Evolutionary conservation across 2,888 invertebrate genomes (phyloP).

Genomic region (Aphelenchoides bicaudatus): DNA sequence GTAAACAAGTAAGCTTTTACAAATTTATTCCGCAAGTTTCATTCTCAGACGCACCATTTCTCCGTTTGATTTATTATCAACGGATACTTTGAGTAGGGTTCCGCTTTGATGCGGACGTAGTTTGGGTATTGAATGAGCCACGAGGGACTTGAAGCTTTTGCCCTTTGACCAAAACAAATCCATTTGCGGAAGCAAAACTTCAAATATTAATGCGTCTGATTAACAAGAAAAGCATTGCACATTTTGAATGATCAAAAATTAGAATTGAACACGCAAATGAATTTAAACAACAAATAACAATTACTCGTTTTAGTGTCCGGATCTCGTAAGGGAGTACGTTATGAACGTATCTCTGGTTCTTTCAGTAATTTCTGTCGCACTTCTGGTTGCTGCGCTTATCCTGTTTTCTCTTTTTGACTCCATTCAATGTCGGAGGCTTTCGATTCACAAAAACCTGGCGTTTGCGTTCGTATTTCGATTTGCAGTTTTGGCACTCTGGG

Average conservation of each 20-base stretch:
- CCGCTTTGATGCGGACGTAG: too few species aligned
- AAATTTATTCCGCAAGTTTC: not conserved
- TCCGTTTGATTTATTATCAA: too few species aligned
- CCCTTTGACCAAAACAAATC: too few species aligned
- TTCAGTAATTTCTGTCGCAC: conserved; percentile 53
- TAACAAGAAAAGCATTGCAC: too few species aligned
- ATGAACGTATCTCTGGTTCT: conserved; percentile 52
- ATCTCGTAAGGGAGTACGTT: conserved; percentile 50
- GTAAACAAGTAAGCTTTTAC: conserved; percentile 43
- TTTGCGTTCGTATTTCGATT: conserved; percentile 64
- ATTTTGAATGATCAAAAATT: not conserved
- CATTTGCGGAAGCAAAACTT: not conserved
- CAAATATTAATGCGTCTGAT: too few species aligned
- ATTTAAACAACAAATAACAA: not conserved
- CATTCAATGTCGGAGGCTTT: conserved; percentile 60
- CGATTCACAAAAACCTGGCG: conserved; percentile 64
- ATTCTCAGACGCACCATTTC: not conserved
- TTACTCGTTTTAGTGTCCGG: conserved; percentile 53
- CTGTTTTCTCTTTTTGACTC: conserved; percentile 59
- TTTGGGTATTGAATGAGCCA: too few species aligned
- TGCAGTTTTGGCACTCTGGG: conserved; percentile 60
- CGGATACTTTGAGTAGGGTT: too few species aligned
- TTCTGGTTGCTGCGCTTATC: conserved; percentile 54
- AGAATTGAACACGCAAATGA: not conserved
- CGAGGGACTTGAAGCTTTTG: too few species aligned